Conservation (phyloP, 2,888 invertebrate species). For the Drosophila mettleri region DNA sequence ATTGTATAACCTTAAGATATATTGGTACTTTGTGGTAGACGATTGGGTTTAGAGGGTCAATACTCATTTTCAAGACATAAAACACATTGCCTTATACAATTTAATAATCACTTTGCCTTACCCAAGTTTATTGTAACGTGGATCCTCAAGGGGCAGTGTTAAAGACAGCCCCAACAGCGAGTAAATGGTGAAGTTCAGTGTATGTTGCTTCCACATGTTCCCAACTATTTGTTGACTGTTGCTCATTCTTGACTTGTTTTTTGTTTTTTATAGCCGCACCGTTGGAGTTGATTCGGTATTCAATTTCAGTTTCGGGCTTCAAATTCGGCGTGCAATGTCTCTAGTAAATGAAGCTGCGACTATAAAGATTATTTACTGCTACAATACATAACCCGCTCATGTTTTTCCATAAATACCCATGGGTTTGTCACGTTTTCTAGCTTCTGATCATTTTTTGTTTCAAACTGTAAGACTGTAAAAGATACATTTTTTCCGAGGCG, state of each 20-base stretch:
- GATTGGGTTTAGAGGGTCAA: background rate
- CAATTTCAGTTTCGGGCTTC: slow-evolving; percentile 42
- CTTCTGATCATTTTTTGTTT: no score
- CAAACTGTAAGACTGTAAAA: no score
- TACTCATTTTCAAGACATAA: no score
- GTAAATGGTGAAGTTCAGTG: slow-evolving; percentile 22
- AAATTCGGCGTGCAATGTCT: slow-evolving; percentile 43
- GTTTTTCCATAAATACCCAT: slow-evolving; percentile 6
- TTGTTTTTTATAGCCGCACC: slow-evolving; percentile 56
- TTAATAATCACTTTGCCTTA: slow-evolving; percentile 25
- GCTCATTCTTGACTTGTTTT: slow-evolving; percentile 19
- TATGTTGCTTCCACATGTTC: slow-evolving; percentile 47
- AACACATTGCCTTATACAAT: background rate
- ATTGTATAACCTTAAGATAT: no score
- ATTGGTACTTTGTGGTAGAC: no score
- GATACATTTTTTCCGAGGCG: no score
- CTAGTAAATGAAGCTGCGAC: slow-evolving; percentile 52
- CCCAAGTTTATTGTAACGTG: slow-evolving; percentile 58
- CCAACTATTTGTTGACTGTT: slow-evolving; percentile 47
- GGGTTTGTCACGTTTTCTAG: slow-evolving; percentile 64
- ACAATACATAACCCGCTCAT: slow-evolving; percentile 38
- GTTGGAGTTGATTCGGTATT: slow-evolving; percentile 12
- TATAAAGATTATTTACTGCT: slow-evolving; percentile 27
- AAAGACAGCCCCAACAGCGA: slow-evolving; percentile 25
- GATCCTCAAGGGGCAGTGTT: slow-evolving; percentile 41